phyloP scores from a whole-genome alignment of 1,140 invertebrate species.

The Bombyx mori region DNA sequence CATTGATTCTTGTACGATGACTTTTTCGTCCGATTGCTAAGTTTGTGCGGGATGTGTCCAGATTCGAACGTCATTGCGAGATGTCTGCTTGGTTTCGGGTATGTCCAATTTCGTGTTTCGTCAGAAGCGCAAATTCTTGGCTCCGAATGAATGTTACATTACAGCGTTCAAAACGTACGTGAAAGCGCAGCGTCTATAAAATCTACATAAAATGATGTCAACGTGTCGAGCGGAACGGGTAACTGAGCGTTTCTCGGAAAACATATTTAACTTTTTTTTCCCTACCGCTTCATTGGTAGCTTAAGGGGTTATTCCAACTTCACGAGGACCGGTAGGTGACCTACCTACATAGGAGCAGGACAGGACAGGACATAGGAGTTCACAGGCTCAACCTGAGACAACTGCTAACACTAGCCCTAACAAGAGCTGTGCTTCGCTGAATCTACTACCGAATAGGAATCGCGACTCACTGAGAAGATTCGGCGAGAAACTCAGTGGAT shows the following conservation, averaged over 20 bases:
- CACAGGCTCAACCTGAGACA: no score
- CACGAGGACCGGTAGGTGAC: no score
- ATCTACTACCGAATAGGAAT: no score
- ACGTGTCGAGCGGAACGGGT: conserved; percentile 11
- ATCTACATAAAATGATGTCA: conserved; percentile 5
- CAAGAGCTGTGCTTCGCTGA: no score
- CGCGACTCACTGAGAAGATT: no score
- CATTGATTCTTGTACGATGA: conserved; percentile 22
- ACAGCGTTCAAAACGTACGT: conserved; percentile 12
- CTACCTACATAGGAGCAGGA: no score
- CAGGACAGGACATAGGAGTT: no score
- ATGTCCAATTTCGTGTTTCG: conserved; percentile 34
- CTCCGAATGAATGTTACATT: conserved; percentile 19
- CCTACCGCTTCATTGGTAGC: no score
- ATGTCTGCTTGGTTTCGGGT: conserved; percentile 54
- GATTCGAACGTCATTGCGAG: conserved; percentile 14
- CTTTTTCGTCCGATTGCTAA: conserved; percentile 16
- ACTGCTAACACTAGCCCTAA: no score
- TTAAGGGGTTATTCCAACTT: no score
- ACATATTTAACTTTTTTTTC: no score
- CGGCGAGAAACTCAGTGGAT: no score
- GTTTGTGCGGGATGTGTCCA: conserved; percentile 38
- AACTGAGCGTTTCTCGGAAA: not conserved
- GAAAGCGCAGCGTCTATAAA: conserved; percentile 7
- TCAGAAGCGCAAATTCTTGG: conserved; percentile 23